These are phyloP conservation scores for Pantherophis vulpinus DNA, from an alignment of 2,797 vertebrate genomes.

Conservation along the genomic window DNA sequence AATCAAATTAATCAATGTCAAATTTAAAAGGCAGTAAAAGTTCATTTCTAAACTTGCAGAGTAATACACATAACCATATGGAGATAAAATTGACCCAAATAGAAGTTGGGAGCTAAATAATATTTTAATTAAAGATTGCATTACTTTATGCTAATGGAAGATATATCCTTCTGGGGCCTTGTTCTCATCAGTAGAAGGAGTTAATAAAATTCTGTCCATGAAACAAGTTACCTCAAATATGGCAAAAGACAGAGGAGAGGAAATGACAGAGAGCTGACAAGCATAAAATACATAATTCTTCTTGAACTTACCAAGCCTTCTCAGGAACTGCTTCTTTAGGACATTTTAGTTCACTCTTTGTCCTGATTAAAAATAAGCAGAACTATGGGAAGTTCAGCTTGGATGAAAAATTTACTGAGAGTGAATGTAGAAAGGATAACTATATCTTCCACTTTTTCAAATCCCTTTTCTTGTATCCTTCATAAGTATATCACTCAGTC, in stretches of 20 bases:
- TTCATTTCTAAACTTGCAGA: neutral
- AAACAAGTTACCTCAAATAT: neutral
- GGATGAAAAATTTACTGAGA: neutral
- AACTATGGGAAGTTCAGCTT: neutral
- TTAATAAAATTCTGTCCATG: neutral
- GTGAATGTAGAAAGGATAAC: neutral
- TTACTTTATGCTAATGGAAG: neutral
- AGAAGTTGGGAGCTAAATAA: neutral
- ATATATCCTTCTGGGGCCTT: neutral
- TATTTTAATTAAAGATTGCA: neutral
- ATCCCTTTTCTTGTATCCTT: neutral
- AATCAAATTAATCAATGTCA: neutral
- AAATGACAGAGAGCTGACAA: neutral
- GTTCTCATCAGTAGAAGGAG: neutral
- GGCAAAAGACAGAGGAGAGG: neutral
- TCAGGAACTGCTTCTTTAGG: neutral
- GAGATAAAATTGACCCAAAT: neutral
- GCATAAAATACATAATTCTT: neutral
- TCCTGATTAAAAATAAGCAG: neutral
- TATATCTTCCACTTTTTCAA: neutral
- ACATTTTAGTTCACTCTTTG: neutral
- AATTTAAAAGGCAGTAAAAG: neutral
- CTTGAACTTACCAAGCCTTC: slow-evolving; percentile 12
- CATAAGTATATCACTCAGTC: neutral
- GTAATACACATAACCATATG: neutral